These are phyloP conservation scores for Anthopleura sola DNA, from an alignment of 64 coral and sea anemone genomes.

Conservation along the genomic window DNA sequence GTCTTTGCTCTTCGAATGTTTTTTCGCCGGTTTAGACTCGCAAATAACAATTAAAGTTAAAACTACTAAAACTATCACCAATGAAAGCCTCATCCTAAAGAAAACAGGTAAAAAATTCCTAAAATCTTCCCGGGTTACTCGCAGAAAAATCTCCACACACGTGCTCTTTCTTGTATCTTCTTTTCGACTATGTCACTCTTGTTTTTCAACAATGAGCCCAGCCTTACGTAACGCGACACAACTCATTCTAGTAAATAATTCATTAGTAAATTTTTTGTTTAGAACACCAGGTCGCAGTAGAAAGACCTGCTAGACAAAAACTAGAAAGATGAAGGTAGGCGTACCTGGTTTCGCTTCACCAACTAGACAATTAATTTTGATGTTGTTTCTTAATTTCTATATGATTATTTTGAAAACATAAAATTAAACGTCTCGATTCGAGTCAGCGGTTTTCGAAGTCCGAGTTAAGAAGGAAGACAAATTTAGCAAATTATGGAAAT, in stretches of 20 bases:
- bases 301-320: neutral
- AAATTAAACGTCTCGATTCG: neutral
- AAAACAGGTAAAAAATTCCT: neutral
- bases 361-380: neutral
- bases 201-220: neutral
- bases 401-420: neutral
- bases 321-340: neutral
- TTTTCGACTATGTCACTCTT: neutral
- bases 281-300: neutral
- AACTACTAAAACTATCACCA: conserved; percentile 5
- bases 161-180: neutral
- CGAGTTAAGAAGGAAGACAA: neutral
- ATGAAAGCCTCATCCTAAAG: conserved; percentile 23
- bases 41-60: conserved; percentile 34
- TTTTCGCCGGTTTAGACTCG: conserved; percentile 45
- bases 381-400: neutral
- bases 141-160: neutral
- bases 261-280: neutral
- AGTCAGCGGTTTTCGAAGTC: neutral
- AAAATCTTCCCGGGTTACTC: neutral
- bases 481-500: neutral
- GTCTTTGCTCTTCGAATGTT: neutral
- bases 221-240: neutral
- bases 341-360: neutral
- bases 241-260: neutral